These are phyloP conservation scores for Dendroctonus valens DNA, from an alignment of 1,140 invertebrate genomes.

Conservation along the genomic window DNA sequence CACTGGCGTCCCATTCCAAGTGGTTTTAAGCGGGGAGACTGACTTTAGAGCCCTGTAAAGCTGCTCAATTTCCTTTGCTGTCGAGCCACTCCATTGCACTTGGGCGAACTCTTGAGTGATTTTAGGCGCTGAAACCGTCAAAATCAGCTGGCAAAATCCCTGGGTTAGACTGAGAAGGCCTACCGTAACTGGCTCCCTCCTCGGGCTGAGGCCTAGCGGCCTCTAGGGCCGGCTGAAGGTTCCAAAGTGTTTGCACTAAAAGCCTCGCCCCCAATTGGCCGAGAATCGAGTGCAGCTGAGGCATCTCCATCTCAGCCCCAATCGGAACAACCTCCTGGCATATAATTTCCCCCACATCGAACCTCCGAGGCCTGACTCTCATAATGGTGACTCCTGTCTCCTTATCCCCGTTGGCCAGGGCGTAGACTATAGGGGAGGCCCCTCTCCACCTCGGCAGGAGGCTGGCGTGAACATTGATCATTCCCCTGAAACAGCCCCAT, in stretches of 20 bases:
- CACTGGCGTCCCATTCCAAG: conserved; percentile 57
- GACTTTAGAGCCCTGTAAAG: conserved; percentile 65
- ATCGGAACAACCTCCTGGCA: conserved; percentile 64
- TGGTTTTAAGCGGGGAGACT: conserved; percentile 62
- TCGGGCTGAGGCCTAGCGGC: conserved; percentile 61
- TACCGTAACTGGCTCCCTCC: conserved; percentile 68
- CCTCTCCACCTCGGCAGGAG: conserved; percentile 91
- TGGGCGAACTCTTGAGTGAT: conserved; percentile 59
- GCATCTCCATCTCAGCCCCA: conserved; percentile 60
- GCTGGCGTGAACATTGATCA: conserved; percentile 90
- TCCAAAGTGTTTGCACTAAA: conserved; percentile 62
- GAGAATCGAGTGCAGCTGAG: conserved; percentile 65
- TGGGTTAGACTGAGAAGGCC: conserved; percentile 5
- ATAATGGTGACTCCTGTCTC: conserved; percentile 86
- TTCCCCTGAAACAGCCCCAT: conserved; percentile 59
- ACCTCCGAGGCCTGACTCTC: conserved; percentile 80
- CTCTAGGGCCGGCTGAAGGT: conserved; percentile 60
- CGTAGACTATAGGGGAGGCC: conserved; percentile 81
- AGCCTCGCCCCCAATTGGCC: conserved; percentile 68
- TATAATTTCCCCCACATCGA: conserved; percentile 85
- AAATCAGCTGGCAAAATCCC: not conserved
- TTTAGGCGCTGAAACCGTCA: conserved; percentile 66
- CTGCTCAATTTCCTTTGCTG: conserved; percentile 62
- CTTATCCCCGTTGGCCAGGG: conserved; percentile 80
- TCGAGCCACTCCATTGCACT: conserved; percentile 64